phyloP scores from a whole-genome alignment of 2,113 vertebrate species.

The Ctenodactylus gundi region DNA sequence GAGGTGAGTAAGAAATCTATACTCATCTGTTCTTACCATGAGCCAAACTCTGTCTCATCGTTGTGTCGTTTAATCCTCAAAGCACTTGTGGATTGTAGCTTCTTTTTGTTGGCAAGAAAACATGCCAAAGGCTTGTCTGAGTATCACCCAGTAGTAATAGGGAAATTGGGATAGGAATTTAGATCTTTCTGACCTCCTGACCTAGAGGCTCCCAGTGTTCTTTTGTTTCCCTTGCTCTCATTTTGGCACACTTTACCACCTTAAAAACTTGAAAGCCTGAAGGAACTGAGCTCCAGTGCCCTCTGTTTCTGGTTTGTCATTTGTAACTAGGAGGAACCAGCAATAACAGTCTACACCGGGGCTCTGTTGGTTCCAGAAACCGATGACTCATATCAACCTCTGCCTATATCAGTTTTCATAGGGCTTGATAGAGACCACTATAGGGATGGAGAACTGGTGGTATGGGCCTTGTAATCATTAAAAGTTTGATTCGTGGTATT shows the following conservation, averaged over 20 bases:
- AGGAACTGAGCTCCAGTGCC: neutral
- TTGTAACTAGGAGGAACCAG: neutral
- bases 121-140: neutral
- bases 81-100: neutral
- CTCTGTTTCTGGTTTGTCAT: neutral
- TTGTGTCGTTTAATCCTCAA: neutral
- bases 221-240: neutral
- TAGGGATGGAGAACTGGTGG: no score
- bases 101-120: constrained; percentile 21
- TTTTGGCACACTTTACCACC: neutral
- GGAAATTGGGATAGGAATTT: neutral
- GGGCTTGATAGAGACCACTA: neutral
- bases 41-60: neutral
- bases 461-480: no score
- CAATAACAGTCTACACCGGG: neutral
- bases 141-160: neutral
- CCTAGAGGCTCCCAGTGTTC: neutral
- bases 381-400: neutral
- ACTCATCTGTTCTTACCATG: neutral
- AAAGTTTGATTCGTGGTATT: no score
- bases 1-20: neutral
- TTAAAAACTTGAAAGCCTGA: neutral
- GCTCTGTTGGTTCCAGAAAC: neutral
- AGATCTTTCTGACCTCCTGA: neutral
- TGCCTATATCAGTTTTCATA: neutral